Evolutionary conservation across 2,888 invertebrate genomes (phyloP).

Genomic region (Alentia gelatinosa): DNA sequence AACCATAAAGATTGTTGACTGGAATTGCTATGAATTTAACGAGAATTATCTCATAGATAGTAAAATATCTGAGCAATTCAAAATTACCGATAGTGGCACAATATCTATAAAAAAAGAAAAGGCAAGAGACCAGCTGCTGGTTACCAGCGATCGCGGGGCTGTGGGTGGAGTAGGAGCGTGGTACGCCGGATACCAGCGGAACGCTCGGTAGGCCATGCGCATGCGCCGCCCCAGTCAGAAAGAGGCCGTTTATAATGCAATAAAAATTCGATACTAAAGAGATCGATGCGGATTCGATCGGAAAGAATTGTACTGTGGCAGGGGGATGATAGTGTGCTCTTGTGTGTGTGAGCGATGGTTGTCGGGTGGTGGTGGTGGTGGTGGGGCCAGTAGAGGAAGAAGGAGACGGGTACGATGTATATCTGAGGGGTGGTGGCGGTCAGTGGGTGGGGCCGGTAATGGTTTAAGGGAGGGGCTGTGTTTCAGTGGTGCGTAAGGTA

Average conservation of each 20-base stretch:
- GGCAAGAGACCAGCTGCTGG: no score
- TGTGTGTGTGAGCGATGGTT: no score
- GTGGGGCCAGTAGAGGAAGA: background rate
- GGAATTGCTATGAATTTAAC: no score
- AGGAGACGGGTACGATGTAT: background rate
- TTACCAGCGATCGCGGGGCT: no score
- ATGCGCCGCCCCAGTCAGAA: background rate
- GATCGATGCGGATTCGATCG: background rate
- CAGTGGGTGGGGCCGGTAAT: background rate
- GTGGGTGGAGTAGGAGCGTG: background rate
- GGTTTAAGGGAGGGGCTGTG: background rate
- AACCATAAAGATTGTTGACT: no score
- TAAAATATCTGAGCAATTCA: no score
- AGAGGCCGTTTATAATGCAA: slow-evolving; percentile 10
- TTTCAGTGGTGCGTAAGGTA: background rate
- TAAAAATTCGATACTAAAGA: background rate
- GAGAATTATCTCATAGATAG: no score
- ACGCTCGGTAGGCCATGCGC: background rate
- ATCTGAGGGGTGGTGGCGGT: background rate
- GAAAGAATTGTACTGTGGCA: background rate
- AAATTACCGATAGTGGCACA: no score
- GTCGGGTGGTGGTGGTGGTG: background rate
- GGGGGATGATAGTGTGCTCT: background rate
- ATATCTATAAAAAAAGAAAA: no score
- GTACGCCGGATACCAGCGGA: background rate